A percentile compares a stretch with the other conserved stretches of the same genome.
Evolutionary conservation across 2,888 invertebrate genomes (phyloP).

Genomic region (Athrips mouffetella): DNA sequence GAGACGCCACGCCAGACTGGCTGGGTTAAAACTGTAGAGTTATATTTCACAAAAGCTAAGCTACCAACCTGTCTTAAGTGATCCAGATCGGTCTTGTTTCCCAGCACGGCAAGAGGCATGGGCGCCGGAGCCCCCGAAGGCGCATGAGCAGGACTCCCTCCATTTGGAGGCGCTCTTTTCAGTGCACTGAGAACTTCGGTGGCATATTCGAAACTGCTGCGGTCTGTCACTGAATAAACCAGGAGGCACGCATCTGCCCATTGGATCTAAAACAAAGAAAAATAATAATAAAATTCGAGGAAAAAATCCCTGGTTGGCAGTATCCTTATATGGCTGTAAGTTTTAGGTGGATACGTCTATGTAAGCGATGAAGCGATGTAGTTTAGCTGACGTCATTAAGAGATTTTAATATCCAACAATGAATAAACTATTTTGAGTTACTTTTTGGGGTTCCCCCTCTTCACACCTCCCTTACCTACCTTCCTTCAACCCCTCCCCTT

Average conservation of each 20-base stretch:
- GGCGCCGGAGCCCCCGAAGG: slow-evolving; percentile 69
- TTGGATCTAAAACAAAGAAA: slow-evolving; percentile 75
- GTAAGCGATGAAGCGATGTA: no score
- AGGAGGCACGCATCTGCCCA: slow-evolving; percentile 89
- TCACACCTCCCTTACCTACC: no score
- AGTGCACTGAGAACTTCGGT: slow-evolving; percentile 80
- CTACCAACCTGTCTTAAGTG: slow-evolving; percentile 84
- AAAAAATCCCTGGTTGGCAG: not conserved
- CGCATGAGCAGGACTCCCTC: slow-evolving; percentile 78
- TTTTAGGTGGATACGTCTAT: no score
- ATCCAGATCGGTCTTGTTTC: slow-evolving; percentile 89
- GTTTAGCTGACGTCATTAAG: no score
- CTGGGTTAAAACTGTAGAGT: not conserved
- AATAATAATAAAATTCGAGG: not conserved
- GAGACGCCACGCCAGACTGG: not conserved
- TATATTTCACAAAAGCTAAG: not conserved
- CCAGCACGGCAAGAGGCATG: slow-evolving; percentile 83
- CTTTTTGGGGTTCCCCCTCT: no score
- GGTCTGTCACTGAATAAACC: slow-evolving; percentile 87
- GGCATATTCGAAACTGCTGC: slow-evolving; percentile 84
- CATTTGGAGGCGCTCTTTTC: slow-evolving; percentile 73
- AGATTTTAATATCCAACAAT: no score
- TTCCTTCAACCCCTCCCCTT: no score
- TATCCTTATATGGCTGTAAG: no score
- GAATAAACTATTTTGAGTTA: no score